Percentiles rank a stretch among this genome's conserved stretches.
Conservation (phyloP, 2,797 vertebrate species). For the Vireo griseus region DNA sequence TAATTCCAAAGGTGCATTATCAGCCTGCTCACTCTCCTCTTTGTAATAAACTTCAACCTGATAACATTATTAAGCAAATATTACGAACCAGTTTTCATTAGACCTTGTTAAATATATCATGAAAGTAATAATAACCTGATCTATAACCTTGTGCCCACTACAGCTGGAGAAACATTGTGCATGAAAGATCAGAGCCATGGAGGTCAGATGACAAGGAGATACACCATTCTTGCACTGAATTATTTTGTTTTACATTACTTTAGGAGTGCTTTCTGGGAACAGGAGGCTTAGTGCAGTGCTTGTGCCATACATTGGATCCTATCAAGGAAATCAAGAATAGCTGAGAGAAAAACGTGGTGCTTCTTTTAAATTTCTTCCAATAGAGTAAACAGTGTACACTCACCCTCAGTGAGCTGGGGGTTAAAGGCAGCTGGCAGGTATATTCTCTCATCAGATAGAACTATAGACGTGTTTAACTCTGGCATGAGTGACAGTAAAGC, state of each 20-base stretch:
- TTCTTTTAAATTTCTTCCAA: neutral
- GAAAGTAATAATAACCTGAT: neutral
- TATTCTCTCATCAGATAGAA: neutral
- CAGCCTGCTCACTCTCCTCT: conserved; percentile 9
- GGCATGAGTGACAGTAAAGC: neutral
- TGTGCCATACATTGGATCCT: neutral
- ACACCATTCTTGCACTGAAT: neutral
- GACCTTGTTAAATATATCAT: neutral
- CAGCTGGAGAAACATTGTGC: neutral
- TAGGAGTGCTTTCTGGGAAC: neutral
- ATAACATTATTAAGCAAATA: conserved; percentile 41
- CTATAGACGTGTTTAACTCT: neutral
- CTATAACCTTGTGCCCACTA: neutral
- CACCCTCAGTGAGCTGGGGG: neutral
- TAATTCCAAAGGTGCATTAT: conserved; percentile 23
- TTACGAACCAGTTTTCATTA: conserved; percentile 4
- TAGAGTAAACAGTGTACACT: neutral
- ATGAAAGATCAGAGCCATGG: neutral
- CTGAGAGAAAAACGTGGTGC: neutral
- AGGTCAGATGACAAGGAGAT: neutral
- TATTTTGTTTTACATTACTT: neutral
- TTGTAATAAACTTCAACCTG: conserved; percentile 28
- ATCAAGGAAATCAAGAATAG: neutral
- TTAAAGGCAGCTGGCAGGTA: neutral
- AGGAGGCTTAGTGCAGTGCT: neutral